These are phyloP conservation scores for Chromis chromis DNA, from an alignment of 2,797 vertebrate genomes.

Conservation along the genomic window DNA sequence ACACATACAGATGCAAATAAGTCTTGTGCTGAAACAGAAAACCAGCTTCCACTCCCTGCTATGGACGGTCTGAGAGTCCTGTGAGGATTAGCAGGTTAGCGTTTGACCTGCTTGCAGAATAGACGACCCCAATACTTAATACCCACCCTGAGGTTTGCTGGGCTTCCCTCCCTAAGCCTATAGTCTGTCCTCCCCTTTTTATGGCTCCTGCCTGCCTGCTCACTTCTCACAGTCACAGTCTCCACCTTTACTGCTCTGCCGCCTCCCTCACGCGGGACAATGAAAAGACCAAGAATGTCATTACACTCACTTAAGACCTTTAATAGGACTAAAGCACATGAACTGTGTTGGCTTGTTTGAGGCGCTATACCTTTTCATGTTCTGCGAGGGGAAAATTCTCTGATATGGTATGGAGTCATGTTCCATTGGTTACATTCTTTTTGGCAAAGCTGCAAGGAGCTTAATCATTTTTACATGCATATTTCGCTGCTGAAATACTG, in stretches of 20 bases:
- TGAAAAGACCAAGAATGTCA: constrained; percentile 78
- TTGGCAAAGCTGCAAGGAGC: constrained; percentile 62
- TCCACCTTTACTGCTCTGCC: constrained; percentile 72
- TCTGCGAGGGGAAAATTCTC: constrained; percentile 58
- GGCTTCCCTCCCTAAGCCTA: constrained; percentile 69
- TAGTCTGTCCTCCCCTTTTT: constrained; percentile 75
- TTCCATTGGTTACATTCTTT: constrained; percentile 72
- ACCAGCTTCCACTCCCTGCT: constrained; percentile 30
- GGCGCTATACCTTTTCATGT: constrained; percentile 71
- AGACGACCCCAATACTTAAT: constrained; percentile 74
- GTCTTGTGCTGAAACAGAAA: constrained; percentile 44
- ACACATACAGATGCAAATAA: constrained; percentile 39
- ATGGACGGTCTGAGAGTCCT: constrained; percentile 54
- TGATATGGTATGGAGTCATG: constrained; percentile 67
- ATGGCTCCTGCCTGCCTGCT: constrained; percentile 74
- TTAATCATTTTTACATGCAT: constrained; percentile 81
- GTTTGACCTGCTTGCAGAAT: constrained; percentile 75
- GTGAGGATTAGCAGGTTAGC: constrained; percentile 76
- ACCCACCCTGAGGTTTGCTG: constrained; percentile 71
- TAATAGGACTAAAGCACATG: constrained; percentile 70
- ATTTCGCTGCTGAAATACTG: constrained; percentile 73
- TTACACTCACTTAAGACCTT: constrained; percentile 79
- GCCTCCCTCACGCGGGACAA: constrained; percentile 75
- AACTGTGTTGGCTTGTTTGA: constrained; percentile 60
- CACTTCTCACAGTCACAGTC: constrained; percentile 72